phyloP scores from a whole-genome alignment of 2,888 invertebrate species.

The Pharmacophagus antenor region DNA sequence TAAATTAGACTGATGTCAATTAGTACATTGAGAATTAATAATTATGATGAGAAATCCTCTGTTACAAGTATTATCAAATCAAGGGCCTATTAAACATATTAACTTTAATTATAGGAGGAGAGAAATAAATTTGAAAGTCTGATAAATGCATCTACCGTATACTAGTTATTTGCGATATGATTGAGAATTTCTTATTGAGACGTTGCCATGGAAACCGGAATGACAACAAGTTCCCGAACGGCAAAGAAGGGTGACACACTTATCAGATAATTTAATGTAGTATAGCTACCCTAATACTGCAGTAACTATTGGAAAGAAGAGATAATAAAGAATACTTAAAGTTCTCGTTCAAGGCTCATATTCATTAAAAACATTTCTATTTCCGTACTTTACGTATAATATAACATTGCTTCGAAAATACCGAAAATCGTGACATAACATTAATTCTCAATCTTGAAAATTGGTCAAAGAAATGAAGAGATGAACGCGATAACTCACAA shows the following conservation, averaged over 20 bases:
- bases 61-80: not conserved
- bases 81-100: not conserved
- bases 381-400: no score
- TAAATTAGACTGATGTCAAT: no score
- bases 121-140: slow-evolving; percentile 9
- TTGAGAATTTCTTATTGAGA: slow-evolving; percentile 38
- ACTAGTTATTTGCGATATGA: slow-evolving; percentile 50
- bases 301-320: not conserved
- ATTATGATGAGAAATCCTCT: not conserved
- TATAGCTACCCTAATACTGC: not conserved
- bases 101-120: slow-evolving; percentile 5
- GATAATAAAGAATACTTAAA: not conserved
- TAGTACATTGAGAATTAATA: not conserved
- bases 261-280: slow-evolving; percentile 74
- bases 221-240: slow-evolving; percentile 40
- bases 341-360: not conserved
- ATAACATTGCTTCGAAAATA: no score
- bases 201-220: slow-evolving; percentile 49
- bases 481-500: no score
- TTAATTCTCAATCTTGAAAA: no score
- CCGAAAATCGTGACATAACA: no score
- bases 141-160: slow-evolving; percentile 24
- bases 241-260: slow-evolving; percentile 48
- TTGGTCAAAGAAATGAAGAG: no score
- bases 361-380: no score